Conservation (phyloP, 2,888 invertebrate genomes). For the Aplocera efformata region DNA sequence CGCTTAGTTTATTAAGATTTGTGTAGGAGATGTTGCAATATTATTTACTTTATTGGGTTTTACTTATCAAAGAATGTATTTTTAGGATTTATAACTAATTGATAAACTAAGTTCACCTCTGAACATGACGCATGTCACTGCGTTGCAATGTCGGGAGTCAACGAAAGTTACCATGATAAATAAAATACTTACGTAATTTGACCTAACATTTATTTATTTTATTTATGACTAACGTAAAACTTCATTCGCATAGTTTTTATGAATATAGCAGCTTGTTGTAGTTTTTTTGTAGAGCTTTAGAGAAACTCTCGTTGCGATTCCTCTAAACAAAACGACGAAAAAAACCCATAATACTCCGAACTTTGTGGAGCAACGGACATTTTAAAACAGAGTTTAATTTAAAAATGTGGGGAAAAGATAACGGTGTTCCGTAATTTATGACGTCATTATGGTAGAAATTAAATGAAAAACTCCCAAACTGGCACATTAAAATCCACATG, state of each 20-base stretch:
- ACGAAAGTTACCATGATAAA: no score
- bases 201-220: no score
- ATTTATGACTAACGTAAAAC: no score
- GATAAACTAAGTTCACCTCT: no score
- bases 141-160: no score
- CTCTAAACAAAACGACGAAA: not conserved
- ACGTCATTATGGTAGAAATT: constrained; percentile 57
- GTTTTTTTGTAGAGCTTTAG: not conserved
- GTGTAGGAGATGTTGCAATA: constrained; percentile 36
- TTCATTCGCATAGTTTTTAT: no score
- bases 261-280: no score
- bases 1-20: constrained; percentile 45
- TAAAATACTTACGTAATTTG: no score
- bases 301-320: not conserved
- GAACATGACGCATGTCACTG: no score
- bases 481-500: constrained; percentile 40
- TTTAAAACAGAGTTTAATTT: constrained; percentile 54
- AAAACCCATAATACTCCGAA: constrained; percentile 31
- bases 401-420: constrained; percentile 56
- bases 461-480: constrained; percentile 53
- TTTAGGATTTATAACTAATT: no score
- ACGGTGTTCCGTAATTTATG: constrained; percentile 54
- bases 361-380: constrained; percentile 29
- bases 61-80: constrained; percentile 3
- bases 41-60: constrained; percentile 17